Percentiles rank a stretch among this genome's conserved stretches.
These are phyloP conservation scores for Aphelocoma californica DNA, from an alignment of 2,797 vertebrate species.

Conservation along the genomic window DNA sequence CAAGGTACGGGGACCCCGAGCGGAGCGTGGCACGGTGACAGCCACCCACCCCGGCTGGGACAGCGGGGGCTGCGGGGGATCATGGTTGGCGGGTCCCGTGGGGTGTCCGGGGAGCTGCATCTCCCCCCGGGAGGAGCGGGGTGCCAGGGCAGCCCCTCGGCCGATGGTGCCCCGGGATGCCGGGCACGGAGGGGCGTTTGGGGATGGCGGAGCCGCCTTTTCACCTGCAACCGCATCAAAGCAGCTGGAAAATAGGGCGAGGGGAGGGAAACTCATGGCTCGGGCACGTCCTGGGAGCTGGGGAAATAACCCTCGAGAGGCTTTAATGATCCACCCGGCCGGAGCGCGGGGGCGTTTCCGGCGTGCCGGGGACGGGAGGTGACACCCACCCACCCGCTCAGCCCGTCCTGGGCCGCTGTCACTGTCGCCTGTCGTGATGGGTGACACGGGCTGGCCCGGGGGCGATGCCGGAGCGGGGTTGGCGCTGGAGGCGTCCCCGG, in stretches of 20 bases:
- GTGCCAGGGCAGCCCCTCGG: background rate
- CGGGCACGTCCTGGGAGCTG: background rate
- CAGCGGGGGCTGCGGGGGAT: background rate
- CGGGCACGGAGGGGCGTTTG: accelerated
- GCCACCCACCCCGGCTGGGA: background rate
- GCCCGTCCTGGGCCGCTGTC: background rate
- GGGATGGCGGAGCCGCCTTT: background rate
- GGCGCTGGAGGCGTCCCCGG: background rate
- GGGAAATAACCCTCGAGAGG: background rate
- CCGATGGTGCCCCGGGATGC: accelerated
- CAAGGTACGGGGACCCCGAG: background rate
- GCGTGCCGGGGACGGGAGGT: background rate
- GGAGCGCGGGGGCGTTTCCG: background rate
- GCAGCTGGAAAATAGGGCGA: background rate
- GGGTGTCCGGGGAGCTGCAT: background rate
- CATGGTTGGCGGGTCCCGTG: accelerated
- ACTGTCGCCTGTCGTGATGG: background rate
- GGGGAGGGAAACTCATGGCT: background rate
- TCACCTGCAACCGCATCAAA: background rate
- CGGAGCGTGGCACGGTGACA: background rate
- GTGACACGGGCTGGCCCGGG: background rate
- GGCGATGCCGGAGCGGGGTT: background rate
- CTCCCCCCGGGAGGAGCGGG: background rate
- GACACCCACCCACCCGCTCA: background rate
- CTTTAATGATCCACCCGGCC: background rate